Evolutionary conservation across 1,140 invertebrate genomes (phyloP).

Genomic region (Sweltsa coloradensis): DNA sequence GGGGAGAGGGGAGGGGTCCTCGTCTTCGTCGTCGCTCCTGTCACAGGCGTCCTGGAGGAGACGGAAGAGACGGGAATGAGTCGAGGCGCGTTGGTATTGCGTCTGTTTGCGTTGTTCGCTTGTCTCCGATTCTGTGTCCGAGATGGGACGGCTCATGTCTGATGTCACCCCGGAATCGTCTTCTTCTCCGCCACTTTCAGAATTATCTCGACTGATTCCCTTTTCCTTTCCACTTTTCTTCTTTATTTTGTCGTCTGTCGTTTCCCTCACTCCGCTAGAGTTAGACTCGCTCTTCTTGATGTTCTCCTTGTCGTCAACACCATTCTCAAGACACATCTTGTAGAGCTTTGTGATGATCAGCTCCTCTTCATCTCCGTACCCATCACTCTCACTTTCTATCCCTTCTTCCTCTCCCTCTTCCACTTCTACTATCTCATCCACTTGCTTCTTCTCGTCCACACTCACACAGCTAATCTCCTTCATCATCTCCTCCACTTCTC

Average conservation of each 20-base stretch:
- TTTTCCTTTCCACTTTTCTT: constrained; percentile 9
- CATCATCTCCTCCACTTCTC: constrained; percentile 13
- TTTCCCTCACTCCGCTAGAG: background rate
- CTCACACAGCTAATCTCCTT: background rate
- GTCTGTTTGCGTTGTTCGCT: constrained; percentile 39
- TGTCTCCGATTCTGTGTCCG: constrained; percentile 50
- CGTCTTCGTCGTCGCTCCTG: constrained; percentile 25
- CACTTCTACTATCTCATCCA: constrained; percentile 8
- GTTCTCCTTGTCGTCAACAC: background rate
- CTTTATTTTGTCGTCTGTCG: constrained; percentile 2
- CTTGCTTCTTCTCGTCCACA: background rate
- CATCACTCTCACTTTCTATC: constrained; percentile 23
- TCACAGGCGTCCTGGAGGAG: constrained; percentile 45
- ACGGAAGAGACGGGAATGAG: constrained; percentile 56
- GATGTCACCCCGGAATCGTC: constrained; percentile 59
- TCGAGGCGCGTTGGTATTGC: constrained; percentile 52
- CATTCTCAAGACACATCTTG: constrained; percentile 4
- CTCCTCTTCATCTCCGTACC: constrained; percentile 14
- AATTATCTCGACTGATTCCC: constrained; percentile 21
- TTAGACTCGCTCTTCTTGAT: background rate
- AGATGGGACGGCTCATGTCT: constrained; percentile 53
- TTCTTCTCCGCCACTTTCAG: constrained; percentile 44
- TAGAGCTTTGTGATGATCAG: constrained; percentile 10
- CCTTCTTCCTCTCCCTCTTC: constrained; percentile 20
- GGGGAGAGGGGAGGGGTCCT: constrained; percentile 22